These are phyloP conservation scores for Temnothorax nylanderi DNA, from an alignment of 1,140 invertebrate genomes.

Conservation along the genomic window DNA sequence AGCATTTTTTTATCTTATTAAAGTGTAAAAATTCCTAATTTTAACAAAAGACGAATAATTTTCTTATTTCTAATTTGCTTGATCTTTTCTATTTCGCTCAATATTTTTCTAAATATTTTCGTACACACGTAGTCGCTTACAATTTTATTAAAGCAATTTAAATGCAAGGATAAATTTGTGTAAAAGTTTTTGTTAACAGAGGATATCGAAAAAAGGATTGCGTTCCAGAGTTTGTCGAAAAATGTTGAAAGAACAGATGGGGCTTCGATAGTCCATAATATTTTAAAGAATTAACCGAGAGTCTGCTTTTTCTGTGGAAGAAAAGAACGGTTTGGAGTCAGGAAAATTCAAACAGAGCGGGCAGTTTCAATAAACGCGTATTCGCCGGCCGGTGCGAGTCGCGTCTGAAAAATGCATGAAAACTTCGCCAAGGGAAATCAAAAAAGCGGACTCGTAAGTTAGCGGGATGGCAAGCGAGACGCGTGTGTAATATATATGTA, in stretches of 20 bases:
- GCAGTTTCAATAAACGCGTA: constrained; percentile 57
- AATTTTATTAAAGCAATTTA: not conserved
- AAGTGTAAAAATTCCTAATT: not conserved
- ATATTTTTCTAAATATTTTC: not conserved
- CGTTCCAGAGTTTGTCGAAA: not conserved
- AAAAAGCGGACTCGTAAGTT: constrained; percentile 62
- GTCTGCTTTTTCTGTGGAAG: not conserved
- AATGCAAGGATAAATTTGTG: not conserved
- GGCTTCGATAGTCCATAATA: not conserved
- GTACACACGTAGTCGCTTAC: not conserved
- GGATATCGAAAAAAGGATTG: not conserved
- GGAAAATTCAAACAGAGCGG: constrained; percentile 50
- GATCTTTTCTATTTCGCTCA: not conserved
- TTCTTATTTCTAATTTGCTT: not conserved
- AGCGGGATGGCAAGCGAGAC: constrained; percentile 38
- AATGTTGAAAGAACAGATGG: not conserved
- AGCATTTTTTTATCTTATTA: not conserved
- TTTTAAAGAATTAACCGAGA: constrained; percentile 36
- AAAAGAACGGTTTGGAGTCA: not conserved
- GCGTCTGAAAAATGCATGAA: constrained; percentile 61
- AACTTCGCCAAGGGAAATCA: constrained; percentile 61
- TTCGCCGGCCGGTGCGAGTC: constrained; percentile 29
- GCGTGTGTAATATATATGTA: not conserved
- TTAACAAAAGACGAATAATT: not conserved
- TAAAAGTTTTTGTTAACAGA: not conserved